Evolutionary conservation across 2,888 invertebrate genomes (phyloP), one percentile per base, ranked within the genome.

Genomic region (Agrilus biguttatus): DNA sequence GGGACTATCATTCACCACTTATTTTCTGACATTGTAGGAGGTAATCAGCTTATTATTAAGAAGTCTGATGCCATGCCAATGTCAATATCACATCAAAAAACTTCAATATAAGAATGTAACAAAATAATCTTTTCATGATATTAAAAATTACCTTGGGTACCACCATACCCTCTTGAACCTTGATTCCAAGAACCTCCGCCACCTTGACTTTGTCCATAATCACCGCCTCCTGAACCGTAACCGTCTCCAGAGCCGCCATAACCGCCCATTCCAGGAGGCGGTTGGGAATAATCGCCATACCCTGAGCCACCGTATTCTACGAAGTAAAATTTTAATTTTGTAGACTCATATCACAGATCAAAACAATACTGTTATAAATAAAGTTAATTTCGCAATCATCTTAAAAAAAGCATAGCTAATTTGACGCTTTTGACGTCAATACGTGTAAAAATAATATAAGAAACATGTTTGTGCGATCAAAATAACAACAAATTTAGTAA

Each of bases 1-100:
- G 57, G 61, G 64, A 61, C 66, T 65, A 66, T 65, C 64, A 59
- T 57, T 57, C 52, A 50, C 52, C 48, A 40, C 47, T 52, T 58
- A 48, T 50, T 65, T 39, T 63, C 39, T 53, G 65, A 64, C 61
- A 62, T 57, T 61, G 57, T 54, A 54, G 60, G 61, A 65, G 58
- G 62, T 51, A 47, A 47, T 39, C 49, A 46, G 51, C 45, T 48
- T 7, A 5, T 21, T 21, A 21, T 47, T 52, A 42, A 48, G 43
- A 46, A 46, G 45, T 51, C 53, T 52, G 52, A 49, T 51, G 55
- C 60, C 59, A 64, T 65, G 63, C 63, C 63, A 62, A 58, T 55
- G 60, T 63, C 65, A 52, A 47, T 8, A 41, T 35, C 10, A n/a
- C 33, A 42, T n/a, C n/a, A n/a, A n/a, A n/a, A n/a, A 37, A 32